Percentiles rank a stretch among this genome's conserved stretches.
phyloP scores from a whole-genome alignment of 2,888 invertebrate species.

The Leptinotarsa rubiginosa region DNA sequence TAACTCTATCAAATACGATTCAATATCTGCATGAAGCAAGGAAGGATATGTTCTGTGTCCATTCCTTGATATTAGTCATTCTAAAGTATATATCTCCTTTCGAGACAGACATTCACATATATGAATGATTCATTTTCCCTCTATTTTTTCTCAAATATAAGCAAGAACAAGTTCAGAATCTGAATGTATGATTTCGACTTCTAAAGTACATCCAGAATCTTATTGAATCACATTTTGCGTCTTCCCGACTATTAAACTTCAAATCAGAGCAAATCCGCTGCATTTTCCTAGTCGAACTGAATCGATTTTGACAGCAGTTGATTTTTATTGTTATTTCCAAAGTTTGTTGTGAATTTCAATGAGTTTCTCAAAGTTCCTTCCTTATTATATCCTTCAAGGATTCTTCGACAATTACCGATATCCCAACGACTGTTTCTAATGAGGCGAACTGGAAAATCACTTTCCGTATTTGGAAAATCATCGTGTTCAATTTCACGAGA shows the following conservation, averaged over 20 bases:
- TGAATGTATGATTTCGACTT: not conserved
- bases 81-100: too few relatives aligned
- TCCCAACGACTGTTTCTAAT: slow-evolving; percentile 21
- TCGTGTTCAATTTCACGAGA: slow-evolving; percentile 2
- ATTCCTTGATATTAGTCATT: too few relatives aligned
- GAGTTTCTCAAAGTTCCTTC: slow-evolving; percentile 35
- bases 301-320: slow-evolving; percentile 60
- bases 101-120: not conserved
- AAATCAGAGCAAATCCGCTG: slow-evolving; percentile 4
- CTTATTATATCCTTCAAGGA: slow-evolving; percentile 21
- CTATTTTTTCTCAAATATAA: not conserved
- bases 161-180: not conserved
- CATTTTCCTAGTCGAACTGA: slow-evolving; percentile 40
- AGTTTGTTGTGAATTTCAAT: slow-evolving; percentile 62
- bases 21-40: too few relatives aligned
- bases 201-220: not conserved
- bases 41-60: too few relatives aligned
- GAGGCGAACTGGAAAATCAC: slow-evolving; percentile 13
- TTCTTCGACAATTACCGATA: slow-evolving; percentile 23
- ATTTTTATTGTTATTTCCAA: slow-evolving; percentile 61
- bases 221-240: not conserved
- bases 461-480: slow-evolving; percentile 18
- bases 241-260: slow-evolving; percentile 21
- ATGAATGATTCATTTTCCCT: not conserved
- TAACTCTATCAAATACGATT: too few relatives aligned